A percentile compares a stretch with the other conserved stretches of the same genome.
phyloP scores from a whole-genome alignment of 2,888 invertebrate species.

The Lacanobia wlatinum region DNA sequence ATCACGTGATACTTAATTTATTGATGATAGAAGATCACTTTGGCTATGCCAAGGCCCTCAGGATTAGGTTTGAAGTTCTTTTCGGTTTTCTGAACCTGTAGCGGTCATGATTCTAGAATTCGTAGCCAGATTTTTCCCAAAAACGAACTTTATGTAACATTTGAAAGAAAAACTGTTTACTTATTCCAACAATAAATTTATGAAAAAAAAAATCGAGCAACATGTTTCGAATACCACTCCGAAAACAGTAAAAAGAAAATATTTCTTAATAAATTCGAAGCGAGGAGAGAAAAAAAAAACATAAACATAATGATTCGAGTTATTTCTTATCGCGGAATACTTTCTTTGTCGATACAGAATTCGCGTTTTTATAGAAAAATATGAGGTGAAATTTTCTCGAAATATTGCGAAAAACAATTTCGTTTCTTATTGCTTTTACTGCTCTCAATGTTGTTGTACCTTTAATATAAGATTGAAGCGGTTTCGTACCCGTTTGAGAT shows the following conservation, averaged over 20 bases:
- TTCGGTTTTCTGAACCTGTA: too few relatives aligned
- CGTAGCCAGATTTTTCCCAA: too few relatives aligned
- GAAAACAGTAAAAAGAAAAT: constrained; percentile 44
- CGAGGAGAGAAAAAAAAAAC: constrained; percentile 29
- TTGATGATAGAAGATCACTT: too few relatives aligned
- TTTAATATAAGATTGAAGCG: constrained; percentile 3
- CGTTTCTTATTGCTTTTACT: constrained; percentile 40
- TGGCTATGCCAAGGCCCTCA: too few relatives aligned
- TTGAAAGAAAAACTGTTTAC: not conserved
- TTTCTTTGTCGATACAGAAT: constrained; percentile 52
- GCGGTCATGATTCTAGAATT: too few relatives aligned
- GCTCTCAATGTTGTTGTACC: constrained; percentile 14
- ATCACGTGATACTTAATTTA: too few relatives aligned
- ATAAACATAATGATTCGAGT: constrained; percentile 44
- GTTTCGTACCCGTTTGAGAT: not conserved
- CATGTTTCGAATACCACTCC: constrained; percentile 32
- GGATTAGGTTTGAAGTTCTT: too few relatives aligned
- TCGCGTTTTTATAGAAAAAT: constrained; percentile 51
- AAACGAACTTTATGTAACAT: not conserved
- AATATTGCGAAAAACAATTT: constrained; percentile 50
- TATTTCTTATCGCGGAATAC: constrained; percentile 58
- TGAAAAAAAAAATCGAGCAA: constrained; percentile 4
- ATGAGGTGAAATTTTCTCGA: constrained; percentile 37
- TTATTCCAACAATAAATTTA: constrained; percentile 4
- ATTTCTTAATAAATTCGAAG: constrained; percentile 51